Evolutionary conservation across 2,113 vertebrate genomes (phyloP).

Genomic region (Gambusia affinis): DNA sequence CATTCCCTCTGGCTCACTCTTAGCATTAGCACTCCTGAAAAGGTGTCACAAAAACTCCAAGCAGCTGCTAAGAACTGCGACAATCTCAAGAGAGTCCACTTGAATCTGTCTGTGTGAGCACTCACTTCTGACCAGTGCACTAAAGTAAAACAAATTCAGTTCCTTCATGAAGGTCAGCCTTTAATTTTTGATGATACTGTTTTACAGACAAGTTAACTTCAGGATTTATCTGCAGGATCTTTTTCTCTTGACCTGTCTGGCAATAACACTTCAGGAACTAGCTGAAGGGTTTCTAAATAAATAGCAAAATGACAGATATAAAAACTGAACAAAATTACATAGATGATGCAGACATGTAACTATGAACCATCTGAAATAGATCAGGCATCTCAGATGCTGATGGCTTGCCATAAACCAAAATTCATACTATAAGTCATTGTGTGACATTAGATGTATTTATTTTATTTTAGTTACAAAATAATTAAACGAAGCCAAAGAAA

Average conservation of each 20-base stretch:
- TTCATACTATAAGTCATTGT: background rate
- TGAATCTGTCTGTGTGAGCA: slow-evolving; percentile 1
- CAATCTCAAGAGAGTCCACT: slow-evolving; percentile 19
- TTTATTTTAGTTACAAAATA: background rate
- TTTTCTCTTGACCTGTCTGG: background rate
- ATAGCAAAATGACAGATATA: background rate
- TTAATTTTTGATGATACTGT: background rate
- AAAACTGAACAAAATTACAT: background rate
- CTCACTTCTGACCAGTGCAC: background rate
- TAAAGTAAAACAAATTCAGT: background rate
- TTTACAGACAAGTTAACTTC: background rate
- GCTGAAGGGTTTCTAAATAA: background rate
- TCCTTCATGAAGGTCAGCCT: background rate
- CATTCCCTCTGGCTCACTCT: slow-evolving; percentile 48
- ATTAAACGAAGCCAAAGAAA: background rate
- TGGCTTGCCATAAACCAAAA: background rate
- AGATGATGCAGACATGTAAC: background rate
- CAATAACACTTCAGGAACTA: background rate
- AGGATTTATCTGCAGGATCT: background rate
- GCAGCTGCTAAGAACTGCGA: slow-evolving; percentile 60
- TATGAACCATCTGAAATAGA: background rate
- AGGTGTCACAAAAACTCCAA: slow-evolving; percentile 71
- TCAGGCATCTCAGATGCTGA: background rate
- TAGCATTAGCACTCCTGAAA: slow-evolving; percentile 76
- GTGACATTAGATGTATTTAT: background rate